A percentile compares a stretch with the other conserved stretches of the same genome.
phyloP scores from a whole-genome alignment of 1,140 invertebrate species.

The Teleogryllus occipitalis region DNA sequence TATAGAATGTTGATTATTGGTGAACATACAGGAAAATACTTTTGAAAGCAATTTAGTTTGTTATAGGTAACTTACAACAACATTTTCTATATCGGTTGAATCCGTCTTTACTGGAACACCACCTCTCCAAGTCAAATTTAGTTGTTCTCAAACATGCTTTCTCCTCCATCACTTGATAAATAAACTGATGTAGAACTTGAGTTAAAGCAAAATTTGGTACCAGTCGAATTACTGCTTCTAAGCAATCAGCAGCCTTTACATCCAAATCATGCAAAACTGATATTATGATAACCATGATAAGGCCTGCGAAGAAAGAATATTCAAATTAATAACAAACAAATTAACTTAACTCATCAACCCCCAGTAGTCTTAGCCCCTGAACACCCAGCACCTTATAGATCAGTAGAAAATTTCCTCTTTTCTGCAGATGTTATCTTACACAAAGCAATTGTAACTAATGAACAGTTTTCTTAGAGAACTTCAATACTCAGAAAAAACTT shows the following conservation, averaged over 20 bases:
- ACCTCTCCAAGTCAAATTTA: neutral
- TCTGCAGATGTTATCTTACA: too few species aligned
- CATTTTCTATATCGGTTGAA: neutral
- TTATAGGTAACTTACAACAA: neutral
- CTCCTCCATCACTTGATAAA: neutral
- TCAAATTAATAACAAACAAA: too few species aligned
- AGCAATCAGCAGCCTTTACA: neutral
- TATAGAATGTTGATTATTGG: too few species aligned
- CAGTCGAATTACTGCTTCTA: neutral
- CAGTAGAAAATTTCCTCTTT: too few species aligned
- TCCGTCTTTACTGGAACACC: neutral
- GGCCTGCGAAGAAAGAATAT: neutral
- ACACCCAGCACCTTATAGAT: too few species aligned
- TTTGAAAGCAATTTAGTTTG: too few species aligned
- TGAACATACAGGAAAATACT: too few species aligned
- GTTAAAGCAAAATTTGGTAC: neutral
- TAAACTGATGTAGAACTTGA: neutral
- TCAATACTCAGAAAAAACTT: too few species aligned
- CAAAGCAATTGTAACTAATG: too few species aligned
- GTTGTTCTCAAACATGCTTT: neutral
- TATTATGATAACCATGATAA: neutral
- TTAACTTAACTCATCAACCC: too few species aligned
- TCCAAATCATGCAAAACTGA: neutral
- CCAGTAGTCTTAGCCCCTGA: too few species aligned
- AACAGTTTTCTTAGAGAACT: too few species aligned